Conservation (phyloP, 64 coral and sea anemone genomes). For the Platygyra sinensis region DNA sequence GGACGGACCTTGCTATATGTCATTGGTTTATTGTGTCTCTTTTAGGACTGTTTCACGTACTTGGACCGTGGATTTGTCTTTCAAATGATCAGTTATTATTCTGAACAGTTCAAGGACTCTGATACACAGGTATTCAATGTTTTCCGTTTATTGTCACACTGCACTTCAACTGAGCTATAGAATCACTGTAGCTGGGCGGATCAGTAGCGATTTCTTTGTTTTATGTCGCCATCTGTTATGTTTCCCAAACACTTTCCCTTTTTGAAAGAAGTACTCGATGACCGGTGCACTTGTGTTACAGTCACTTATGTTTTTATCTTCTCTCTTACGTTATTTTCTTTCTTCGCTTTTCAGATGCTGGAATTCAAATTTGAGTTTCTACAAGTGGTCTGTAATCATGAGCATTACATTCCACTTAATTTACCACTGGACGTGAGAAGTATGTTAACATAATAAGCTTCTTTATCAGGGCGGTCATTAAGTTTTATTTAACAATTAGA, state of each 20-base stretch:
- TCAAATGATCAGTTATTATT: slow-evolving; percentile 99
- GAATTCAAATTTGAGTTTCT: slow-evolving; percentile 99
- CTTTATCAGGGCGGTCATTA: too few relatives aligned
- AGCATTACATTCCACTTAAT: slow-evolving; percentile 97
- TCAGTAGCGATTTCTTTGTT: too few relatives aligned
- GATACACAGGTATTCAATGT: slow-evolving; percentile 80
- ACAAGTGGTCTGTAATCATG: slow-evolving; percentile 92
- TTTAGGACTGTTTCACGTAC: slow-evolving; percentile 98
- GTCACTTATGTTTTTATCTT: not conserved
- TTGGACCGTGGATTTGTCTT: slow-evolving; percentile 98
- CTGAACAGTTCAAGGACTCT: slow-evolving; percentile 95
- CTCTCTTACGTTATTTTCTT: not conserved
- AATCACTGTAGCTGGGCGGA: too few relatives aligned
- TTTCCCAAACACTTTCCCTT: too few relatives aligned
- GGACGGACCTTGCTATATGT: too few relatives aligned
- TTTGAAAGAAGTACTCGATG: too few relatives aligned
- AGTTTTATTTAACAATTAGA: too few relatives aligned
- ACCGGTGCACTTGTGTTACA: not conserved
- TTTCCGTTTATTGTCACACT: not conserved
- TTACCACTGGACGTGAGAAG: slow-evolving; percentile 88
- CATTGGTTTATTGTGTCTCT: not conserved
- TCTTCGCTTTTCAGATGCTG: slow-evolving; percentile 73
- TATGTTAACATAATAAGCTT: not conserved
- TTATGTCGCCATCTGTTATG: too few relatives aligned
- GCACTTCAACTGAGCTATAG: too few relatives aligned